Evolutionary conservation across 2,113 vertebrate genomes (phyloP).

Genomic region (Hippopotamus amphibius): DNA sequence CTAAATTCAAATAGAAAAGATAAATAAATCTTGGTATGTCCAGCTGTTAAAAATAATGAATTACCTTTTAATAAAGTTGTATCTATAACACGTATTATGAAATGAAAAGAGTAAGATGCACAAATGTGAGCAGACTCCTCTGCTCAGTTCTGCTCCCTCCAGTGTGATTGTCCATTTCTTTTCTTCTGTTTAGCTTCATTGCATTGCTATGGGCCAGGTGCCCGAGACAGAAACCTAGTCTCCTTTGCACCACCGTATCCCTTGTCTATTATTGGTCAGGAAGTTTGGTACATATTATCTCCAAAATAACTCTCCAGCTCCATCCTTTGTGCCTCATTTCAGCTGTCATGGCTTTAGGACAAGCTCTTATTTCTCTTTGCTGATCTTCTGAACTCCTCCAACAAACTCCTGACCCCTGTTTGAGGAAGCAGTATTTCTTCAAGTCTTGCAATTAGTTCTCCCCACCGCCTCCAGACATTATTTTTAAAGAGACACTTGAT

Average conservation of each 20-base stretch:
- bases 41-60: neutral
- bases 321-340: neutral
- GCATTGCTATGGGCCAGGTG: neutral
- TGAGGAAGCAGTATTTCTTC: neutral
- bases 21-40: neutral
- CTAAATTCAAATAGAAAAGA: neutral
- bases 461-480: neutral
- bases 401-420: neutral
- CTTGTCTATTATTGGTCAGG: neutral
- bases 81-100: neutral
- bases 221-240: neutral
- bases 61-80: neutral
- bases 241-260: rapidly evolving
- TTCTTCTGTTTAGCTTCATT: neutral
- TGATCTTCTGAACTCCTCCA: neutral
- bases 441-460: neutral
- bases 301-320: neutral
- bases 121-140: neutral
- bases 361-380: neutral
- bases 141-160: neutral
- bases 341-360: neutral
- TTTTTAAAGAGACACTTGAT: neutral
- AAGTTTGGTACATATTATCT: neutral
- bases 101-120: neutral
- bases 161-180: neutral